phyloP scores from a whole-genome alignment of 2,113 vertebrate species.

The Trachemys scripta region DNA sequence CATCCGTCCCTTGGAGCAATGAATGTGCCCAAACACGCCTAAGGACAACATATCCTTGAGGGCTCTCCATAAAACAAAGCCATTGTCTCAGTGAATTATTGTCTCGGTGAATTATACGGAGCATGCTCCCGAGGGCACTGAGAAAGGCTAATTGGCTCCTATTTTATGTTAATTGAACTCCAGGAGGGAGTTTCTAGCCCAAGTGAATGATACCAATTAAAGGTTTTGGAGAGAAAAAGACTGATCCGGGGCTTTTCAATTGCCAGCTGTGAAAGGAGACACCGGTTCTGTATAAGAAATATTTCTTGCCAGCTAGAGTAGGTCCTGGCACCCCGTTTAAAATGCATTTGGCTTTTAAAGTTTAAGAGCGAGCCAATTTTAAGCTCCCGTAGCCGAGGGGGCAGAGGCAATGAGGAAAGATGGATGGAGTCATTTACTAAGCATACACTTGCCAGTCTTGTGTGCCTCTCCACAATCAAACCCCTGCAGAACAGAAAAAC shows the following conservation, averaged over 20 bases:
- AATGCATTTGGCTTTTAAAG: background rate
- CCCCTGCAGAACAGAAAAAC: slow-evolving; percentile 4
- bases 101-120: background rate
- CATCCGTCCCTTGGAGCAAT: background rate
- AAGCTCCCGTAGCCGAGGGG: background rate
- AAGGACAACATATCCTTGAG: background rate
- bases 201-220: background rate
- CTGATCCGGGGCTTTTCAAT: background rate
- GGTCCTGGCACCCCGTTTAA: background rate
- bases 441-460: background rate
- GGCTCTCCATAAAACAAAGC: background rate
- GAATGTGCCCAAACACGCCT: no score
- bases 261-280: background rate
- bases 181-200: background rate
- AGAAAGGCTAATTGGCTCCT: background rate
- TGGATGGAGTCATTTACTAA: background rate
- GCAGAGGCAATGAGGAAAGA: background rate
- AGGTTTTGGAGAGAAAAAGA: background rate
- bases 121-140: background rate
- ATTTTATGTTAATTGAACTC: background rate
- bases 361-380: background rate
- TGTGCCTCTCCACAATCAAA: background rate
- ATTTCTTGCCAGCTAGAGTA: background rate
- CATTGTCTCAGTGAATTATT: background rate
- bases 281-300: background rate